phyloP scores from a whole-genome alignment of 2,113 vertebrate genomes.

The Sylvietta virens region DNA sequence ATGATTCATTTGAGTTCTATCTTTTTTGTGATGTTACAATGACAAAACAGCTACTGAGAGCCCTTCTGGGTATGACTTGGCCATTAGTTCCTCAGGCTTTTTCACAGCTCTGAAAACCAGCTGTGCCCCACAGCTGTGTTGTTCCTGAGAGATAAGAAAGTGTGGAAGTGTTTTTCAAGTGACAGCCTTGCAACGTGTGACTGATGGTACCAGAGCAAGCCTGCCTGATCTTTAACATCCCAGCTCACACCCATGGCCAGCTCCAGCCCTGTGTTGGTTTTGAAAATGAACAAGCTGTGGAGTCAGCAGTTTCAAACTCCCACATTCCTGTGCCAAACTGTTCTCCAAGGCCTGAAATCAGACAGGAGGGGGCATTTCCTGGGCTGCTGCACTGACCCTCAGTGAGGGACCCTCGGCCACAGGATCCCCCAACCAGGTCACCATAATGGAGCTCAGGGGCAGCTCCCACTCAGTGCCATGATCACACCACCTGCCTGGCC shows the following conservation, averaged over 20 bases:
- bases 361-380: not conserved
- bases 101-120: not conserved
- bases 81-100: not conserved
- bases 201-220: not conserved
- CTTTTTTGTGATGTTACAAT: not conserved
- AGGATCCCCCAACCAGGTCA: not conserved
- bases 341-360: not conserved
- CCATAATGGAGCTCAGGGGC: fast-evolving
- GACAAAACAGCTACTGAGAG: not conserved
- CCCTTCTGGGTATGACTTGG: not conserved
- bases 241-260: fast-evolving
- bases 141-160: not conserved
- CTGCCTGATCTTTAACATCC: not conserved
- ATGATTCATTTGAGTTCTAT: not conserved
- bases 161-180: not conserved
- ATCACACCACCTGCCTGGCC: not conserved
- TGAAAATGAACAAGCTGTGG: not conserved
- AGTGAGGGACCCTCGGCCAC: fast-evolving
- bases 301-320: not conserved
- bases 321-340: not conserved
- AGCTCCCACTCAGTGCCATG: fast-evolving
- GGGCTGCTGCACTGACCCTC: not conserved
- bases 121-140: not conserved
- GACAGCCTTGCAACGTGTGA: fast-evolving
- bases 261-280: not conserved